These are phyloP conservation scores for Scytalopus superciliaris DNA, from an alignment of 2,113 vertebrate species.

Conservation along the genomic window DNA sequence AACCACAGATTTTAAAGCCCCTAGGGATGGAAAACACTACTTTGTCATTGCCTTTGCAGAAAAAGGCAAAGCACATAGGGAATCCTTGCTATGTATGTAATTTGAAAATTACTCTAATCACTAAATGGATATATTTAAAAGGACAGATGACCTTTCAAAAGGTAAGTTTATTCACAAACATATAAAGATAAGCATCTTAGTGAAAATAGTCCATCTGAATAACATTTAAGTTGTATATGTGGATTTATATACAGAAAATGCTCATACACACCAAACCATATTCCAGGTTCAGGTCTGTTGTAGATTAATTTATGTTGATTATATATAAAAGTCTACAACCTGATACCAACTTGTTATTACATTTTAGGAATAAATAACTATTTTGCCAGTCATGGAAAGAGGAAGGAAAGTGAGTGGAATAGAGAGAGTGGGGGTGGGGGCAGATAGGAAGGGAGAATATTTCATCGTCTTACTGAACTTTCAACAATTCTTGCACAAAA, in stretches of 20 bases:
- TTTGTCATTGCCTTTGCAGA: not conserved
- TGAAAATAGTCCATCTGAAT: not conserved
- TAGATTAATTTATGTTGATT: not conserved
- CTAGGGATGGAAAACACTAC: not conserved
- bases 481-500: not conserved
- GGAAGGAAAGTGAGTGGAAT: not conserved
- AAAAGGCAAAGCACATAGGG: not conserved
- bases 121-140: not conserved
- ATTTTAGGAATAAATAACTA: not conserved
- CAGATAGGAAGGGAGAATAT: not conserved
- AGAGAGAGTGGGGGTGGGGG: fast-evolving
- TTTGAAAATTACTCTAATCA: not conserved
- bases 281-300: not conserved
- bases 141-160: not conserved
- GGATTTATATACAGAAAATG: not conserved
- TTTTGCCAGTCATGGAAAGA: not conserved
- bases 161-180: not conserved
- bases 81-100: not conserved
- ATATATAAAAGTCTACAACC: not conserved
- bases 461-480: not conserved
- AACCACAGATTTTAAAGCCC: not conserved
- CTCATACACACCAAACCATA: not conserved
- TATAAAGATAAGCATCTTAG: not conserved
- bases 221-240: not conserved
- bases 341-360: not conserved